Base-by-base conservation (phyloP, 2,113 vertebrate species). In the Cottus gobio region DNA sequence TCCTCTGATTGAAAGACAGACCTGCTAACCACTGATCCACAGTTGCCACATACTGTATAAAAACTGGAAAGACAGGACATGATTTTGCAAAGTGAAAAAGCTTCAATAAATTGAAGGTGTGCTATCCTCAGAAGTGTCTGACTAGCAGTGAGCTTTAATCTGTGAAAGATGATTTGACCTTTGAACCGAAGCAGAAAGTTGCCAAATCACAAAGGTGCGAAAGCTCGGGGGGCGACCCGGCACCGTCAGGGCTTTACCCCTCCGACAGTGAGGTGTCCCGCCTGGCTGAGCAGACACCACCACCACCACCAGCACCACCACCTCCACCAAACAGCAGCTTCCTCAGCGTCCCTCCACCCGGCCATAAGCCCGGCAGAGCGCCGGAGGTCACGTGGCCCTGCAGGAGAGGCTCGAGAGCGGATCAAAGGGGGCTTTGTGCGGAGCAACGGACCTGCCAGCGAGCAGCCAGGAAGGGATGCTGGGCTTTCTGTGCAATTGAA, bases 381-480 rank as follows among this genome's bases (percentile, higher is more conserved):
- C 65, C 2, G 50, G 54, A 79, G 80, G 66, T 88, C 77, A 83
- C 42, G 57, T 13, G 18, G 61, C 42, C 39, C 74, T 44, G 62
- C 52, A 62, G 82, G 80, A 57, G 30, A 67, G 82, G 77, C 84
- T 83, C 58, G 61, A 58, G 82, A 82, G 66, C 22, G 28, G 76
- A 84, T 92, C 87, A 93, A 90, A 92, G 87, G 63, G 37, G 70
- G 75, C 83, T 92, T 89, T 90, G 83, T 90, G 83, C 63, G 73
- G 28, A 60, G 58, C 87, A 78, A 70, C 9, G 11, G 30, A 83
- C 69, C 68, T 56, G 67, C 72, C 70, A 22, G 75, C 28, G 22
- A 48, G 77, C 56, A 54, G 83, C 56, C 79, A 66, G 57, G 54
- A 20, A 31, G 64, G 64, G 79, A 62, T 4, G 52, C 79, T 34